Conservation (phyloP, 2,888 invertebrate species). For the Cephus nigrinus region DNA sequence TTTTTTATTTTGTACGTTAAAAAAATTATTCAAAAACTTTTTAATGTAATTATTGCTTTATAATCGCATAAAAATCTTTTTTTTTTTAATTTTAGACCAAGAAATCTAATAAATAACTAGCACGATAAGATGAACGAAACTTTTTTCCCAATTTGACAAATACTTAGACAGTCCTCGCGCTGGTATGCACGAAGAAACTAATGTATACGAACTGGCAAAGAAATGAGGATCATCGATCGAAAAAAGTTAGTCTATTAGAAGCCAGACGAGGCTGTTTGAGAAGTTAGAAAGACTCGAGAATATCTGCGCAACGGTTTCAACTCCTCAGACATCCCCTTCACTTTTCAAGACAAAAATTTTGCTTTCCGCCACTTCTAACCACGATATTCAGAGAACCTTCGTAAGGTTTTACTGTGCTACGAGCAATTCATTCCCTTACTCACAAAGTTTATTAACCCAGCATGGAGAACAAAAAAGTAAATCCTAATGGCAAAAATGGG, state of each 20-base stretch:
- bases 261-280: conserved; percentile 21
- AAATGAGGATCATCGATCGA: conserved; percentile 6
- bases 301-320: not conserved
- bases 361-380: not conserved
- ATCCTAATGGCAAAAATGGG: not conserved
- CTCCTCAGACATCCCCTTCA: not conserved
- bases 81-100: too few relatives aligned
- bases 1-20: too few relatives aligned
- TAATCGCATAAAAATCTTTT: too few relatives aligned
- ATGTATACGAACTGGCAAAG: not conserved
- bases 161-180: not conserved
- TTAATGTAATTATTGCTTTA: too few relatives aligned
- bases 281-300: conserved; percentile 23
- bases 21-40: too few relatives aligned
- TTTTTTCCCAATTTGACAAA: not conserved
- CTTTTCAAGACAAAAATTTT: not conserved
- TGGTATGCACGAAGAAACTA: not conserved
- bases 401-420: not conserved
- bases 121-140: not conserved
- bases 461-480: not conserved
- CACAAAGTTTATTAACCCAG: not conserved
- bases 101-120: not conserved
- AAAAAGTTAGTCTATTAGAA: conserved; percentile 46
- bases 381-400: not conserved
- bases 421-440: not conserved